Conservation (phyloP, 2,113 vertebrate species). For the Oncorhynchus keta region DNA sequence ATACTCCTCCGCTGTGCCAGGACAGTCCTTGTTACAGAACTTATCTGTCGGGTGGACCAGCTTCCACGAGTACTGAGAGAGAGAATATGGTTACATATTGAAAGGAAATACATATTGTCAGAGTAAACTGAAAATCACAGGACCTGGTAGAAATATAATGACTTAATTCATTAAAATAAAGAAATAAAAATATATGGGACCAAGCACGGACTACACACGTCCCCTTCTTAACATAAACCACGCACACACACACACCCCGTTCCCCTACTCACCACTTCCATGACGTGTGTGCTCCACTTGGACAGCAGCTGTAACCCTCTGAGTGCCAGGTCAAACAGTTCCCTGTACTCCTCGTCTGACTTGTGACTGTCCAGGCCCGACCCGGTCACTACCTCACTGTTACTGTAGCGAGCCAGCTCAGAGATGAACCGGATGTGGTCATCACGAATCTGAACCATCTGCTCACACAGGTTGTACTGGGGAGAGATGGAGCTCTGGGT, state of each 20-base stretch:
- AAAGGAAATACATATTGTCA: no score
- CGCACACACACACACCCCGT: background rate
- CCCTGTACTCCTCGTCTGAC: conserved; percentile 94
- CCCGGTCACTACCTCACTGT: conserved; percentile 98
- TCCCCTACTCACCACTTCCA: conserved; percentile 91
- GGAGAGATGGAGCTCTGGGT: conserved; percentile 98
- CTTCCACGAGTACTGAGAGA: conserved; percentile 94
- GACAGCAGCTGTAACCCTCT: conserved; percentile 94
- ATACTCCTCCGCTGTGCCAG: conserved; percentile 95
- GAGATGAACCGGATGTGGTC: conserved; percentile 99
- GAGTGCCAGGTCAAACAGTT: conserved; percentile 94
- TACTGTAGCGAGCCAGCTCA: conserved; percentile 97
- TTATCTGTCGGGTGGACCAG: conserved; percentile 98
- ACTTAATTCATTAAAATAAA: background rate
- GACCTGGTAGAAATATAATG: background rate
- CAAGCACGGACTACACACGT: background rate
- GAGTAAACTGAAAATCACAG: no score
- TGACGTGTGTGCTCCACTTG: conserved; percentile 99
- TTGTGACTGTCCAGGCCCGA: conserved; percentile 98
- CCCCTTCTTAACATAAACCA: background rate
- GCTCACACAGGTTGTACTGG: conserved; percentile 99
- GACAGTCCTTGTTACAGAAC: conserved; percentile 99
- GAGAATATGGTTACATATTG: background rate
- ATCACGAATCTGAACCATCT: conserved; percentile 98
- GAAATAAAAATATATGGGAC: background rate